phyloP scores from a whole-genome alignment of 37 sponge, comb jelly and placozoan genomes.

The Halichondria panicea region DNA sequence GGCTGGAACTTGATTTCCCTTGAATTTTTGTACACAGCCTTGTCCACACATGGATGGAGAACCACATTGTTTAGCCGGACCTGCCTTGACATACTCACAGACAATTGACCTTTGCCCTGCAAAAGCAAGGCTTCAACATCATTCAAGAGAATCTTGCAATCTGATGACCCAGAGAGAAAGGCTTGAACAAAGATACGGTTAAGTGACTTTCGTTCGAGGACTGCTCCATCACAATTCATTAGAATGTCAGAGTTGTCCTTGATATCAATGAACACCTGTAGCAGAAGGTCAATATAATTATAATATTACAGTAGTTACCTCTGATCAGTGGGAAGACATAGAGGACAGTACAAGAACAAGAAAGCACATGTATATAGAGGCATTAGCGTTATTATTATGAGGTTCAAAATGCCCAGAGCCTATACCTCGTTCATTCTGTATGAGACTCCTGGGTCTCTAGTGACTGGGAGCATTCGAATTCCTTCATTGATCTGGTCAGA shows the following conservation, averaged over 20 bases:
- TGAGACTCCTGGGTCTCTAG: conserved; percentile 67
- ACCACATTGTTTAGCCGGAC: conserved; percentile 70
- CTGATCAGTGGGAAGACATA: too few relatives aligned
- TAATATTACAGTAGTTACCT: too few relatives aligned
- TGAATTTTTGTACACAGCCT: conserved; percentile 36
- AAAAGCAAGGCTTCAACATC: conserved; percentile 74
- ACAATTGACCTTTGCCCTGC: conserved; percentile 52
- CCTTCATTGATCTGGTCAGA: conserved; percentile 73
- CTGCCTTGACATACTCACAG: conserved; percentile 60
- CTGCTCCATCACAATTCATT: conserved; percentile 92
- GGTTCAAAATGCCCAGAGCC: too few relatives aligned
- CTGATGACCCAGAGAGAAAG: conserved; percentile 60
- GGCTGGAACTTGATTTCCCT: conserved; percentile 77
- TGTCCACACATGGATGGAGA: conserved; percentile 84
- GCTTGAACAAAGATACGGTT: conserved; percentile 80
- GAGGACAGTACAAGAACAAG: too few relatives aligned
- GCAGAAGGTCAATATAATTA: too few relatives aligned
- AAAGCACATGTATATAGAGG: too few relatives aligned
- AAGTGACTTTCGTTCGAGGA: conserved; percentile 71
- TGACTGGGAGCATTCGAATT: conserved; percentile 76
- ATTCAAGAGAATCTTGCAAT: conserved; percentile 74
- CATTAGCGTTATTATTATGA: too few relatives aligned
- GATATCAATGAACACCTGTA: conserved; percentile 86
- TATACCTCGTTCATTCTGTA: conserved; percentile 86
- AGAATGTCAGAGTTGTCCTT: conserved; percentile 78